These are phyloP conservation scores for Chlorodrepanis virens DNA, from an alignment of 2,113 vertebrate genomes.

Conservation along the genomic window DNA sequence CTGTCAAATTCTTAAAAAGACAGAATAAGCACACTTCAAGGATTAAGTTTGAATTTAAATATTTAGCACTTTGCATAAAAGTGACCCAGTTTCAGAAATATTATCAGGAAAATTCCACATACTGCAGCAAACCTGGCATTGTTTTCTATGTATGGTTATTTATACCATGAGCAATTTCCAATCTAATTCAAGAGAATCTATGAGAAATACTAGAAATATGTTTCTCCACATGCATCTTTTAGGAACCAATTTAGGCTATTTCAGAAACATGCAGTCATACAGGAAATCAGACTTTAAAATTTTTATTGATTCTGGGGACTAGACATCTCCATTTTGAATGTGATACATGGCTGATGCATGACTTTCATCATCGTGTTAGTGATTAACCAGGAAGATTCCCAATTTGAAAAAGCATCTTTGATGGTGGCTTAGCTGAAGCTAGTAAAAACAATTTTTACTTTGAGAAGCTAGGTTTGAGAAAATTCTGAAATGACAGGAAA, in stretches of 20 bases:
- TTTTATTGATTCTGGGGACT: neutral
- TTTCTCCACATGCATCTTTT: neutral
- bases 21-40: constrained; percentile 38
- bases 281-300: neutral
- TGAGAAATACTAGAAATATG: neutral
- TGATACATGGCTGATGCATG: rapidly evolving
- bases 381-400: neutral
- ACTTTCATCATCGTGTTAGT: neutral
- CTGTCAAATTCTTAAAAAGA: constrained; percentile 14
- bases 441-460: neutral
- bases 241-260: neutral
- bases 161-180: neutral
- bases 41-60: constrained; percentile 42
- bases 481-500: neutral
- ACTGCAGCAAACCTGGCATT: neutral
- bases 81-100: constrained; percentile 33
- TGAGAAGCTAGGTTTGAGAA: neutral
- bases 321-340: neutral
- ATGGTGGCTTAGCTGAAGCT: neutral
- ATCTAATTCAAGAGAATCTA: neutral
- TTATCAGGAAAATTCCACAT: constrained; percentile 7
- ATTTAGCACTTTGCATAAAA: neutral
- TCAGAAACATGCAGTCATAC: neutral
- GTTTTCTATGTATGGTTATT: neutral
- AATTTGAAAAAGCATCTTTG: neutral